Evolutionary conservation across 2,888 invertebrate species (phyloP), one percentile per base, ranked within the genome.

Genomic region (Lycaena phlaeas): DNA sequence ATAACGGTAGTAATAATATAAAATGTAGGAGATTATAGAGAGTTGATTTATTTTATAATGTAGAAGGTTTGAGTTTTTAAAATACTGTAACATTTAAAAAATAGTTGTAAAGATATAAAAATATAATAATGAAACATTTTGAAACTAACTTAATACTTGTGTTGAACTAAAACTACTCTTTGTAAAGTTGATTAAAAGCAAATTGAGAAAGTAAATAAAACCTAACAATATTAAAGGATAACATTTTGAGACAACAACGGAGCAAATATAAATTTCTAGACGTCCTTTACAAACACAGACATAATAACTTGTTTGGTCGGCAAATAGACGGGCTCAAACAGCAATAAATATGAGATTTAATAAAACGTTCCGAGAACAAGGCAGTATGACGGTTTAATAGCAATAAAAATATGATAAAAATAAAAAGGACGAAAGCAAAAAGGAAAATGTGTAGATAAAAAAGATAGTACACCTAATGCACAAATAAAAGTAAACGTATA

Each of bases 401-500:
- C 14, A 29, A n/a, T 29, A 10, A 38, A 38, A 39, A 36, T 12
- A 22, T 29, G 27, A 39, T 14, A 38, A 39, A 30, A 26, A 40
- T 29, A 34, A 15, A 12, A 26, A 9, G 31, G 5, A 31, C 26
- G 25, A 34, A 34, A 34, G 18, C 40, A 31, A 30, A 40, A 40
- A 11, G 39, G 9, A 30, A 9, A 25, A 25, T 26, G 30, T 18
- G 5, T 12, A 26, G 18, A 31, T 22, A 30, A 31, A 22, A 26
- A 40, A 29, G 31, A 30, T 40, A 27, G 40, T 9, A 29, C 15
- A 38, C 18, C 17, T 38, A 40, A 31, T 40, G 31, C 25, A 39
- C 25, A 39, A 31, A 40, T 27, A 38, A 40, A 39, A 31, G 15
- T 9, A 11, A 30, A 40, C 40, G 26, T 31, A 40, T 31, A 25